phyloP scores from a whole-genome alignment of 1,140 invertebrate species.

The Drosophila equinoxialis region DNA sequence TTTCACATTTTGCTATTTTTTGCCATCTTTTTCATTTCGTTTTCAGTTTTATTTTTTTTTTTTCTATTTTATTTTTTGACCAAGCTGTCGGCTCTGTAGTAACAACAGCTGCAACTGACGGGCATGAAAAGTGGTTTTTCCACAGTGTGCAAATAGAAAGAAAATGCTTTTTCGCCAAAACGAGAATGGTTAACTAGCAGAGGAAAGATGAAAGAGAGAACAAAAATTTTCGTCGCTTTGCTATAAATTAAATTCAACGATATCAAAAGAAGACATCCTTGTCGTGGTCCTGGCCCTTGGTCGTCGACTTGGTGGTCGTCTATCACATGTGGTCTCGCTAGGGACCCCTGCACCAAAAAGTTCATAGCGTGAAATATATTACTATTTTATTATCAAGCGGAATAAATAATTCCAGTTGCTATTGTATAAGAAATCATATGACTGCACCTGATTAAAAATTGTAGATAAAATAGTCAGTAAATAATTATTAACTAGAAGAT shows the following conservation, averaged over 20 bases:
- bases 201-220: conserved; percentile 19
- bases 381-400: conserved; percentile 59
- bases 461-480: background rate
- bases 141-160: conserved; percentile 52
- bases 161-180: conserved; percentile 51
- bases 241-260: conserved; percentile 61
- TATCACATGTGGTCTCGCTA: conserved; percentile 58
- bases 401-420: conserved; percentile 27
- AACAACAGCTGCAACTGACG: conserved; percentile 79
- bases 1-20: conserved; percentile 31
- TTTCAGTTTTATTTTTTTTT: conserved; percentile 9
- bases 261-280: conserved; percentile 35
- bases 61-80: conserved; percentile 32
- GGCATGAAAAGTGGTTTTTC: conserved; percentile 79
- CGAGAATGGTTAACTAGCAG: conserved; percentile 26
- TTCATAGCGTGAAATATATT: conserved; percentile 68
- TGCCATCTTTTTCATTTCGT: conserved; percentile 12
- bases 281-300: conserved; percentile 30
- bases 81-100: conserved; percentile 47
- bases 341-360: conserved; percentile 37
- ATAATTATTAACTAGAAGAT: background rate
- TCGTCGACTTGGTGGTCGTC: conserved; percentile 43
- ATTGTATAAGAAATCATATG: conserved; percentile 5
- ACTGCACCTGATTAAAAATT: background rate
- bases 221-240: conserved; percentile 60